phyloP scores from a whole-genome alignment of 2,797 vertebrate genomes.

The Alectoris magna region DNA sequence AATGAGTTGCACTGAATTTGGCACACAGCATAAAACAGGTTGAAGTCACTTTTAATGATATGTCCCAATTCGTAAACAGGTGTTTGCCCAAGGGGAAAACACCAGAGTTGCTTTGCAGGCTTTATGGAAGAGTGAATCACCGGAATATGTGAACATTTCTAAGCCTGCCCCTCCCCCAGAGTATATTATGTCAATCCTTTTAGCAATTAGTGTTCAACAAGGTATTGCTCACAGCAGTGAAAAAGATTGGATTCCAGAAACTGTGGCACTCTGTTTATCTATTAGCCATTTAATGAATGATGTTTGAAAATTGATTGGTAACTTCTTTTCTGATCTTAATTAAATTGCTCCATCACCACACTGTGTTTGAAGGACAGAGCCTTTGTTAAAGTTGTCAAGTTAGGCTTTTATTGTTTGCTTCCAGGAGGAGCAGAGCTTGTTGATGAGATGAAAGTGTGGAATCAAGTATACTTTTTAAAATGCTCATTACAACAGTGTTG shows the following conservation, averaged over 20 bases:
- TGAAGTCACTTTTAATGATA: slow-evolving; percentile 72
- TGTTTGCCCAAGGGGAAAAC: slow-evolving; percentile 79
- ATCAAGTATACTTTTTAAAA: slow-evolving; percentile 56
- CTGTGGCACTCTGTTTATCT: slow-evolving; percentile 55
- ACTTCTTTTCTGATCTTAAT: slow-evolving; percentile 74
- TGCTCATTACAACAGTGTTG: slow-evolving; percentile 33
- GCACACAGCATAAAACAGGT: slow-evolving; percentile 59
- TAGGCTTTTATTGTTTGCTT: slow-evolving; percentile 69
- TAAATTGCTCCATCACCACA: slow-evolving; percentile 71
- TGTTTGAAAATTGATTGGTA: slow-evolving; percentile 74
- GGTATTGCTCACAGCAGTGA: slow-evolving; percentile 62
- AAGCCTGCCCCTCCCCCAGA: slow-evolving; percentile 23
- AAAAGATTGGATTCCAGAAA: slow-evolving; percentile 69
- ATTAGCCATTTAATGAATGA: slow-evolving; percentile 72
- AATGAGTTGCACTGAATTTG: slow-evolving; percentile 66
- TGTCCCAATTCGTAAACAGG: slow-evolving; percentile 74
- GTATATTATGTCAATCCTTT: slow-evolving; percentile 68
- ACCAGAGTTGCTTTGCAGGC: slow-evolving; percentile 58
- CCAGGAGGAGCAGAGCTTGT: slow-evolving; percentile 18
- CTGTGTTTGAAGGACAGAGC: slow-evolving; percentile 62
- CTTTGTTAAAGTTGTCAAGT: slow-evolving; percentile 73
- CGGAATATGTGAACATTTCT: slow-evolving; percentile 63
- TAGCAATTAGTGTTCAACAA: slow-evolving; percentile 58
- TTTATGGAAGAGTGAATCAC: slow-evolving; percentile 66
- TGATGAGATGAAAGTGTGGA: slow-evolving; percentile 47